phyloP scores from a whole-genome alignment of 2,113 vertebrate genomes.

The Lycocorax pyrrhopterus region DNA sequence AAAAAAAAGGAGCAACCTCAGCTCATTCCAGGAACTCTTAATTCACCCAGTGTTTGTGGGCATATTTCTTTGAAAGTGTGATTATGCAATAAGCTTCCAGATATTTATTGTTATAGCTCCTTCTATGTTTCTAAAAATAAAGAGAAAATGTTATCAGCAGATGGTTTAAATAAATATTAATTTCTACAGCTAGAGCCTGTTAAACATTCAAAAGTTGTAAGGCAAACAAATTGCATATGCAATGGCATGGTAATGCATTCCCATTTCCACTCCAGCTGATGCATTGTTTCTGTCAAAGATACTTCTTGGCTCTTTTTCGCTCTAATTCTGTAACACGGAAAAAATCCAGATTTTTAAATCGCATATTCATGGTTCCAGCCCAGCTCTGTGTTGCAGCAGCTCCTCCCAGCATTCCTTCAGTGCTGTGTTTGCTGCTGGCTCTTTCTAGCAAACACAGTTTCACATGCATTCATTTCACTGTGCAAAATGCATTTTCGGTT shows the following conservation, averaged over 20 bases:
- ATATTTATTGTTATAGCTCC: conserved; percentile 6
- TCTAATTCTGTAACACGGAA: not conserved
- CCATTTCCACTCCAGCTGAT: conserved; percentile 9
- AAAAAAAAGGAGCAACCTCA: not conserved
- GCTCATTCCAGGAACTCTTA: not conserved
- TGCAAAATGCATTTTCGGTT: not conserved
- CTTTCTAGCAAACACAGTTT: not conserved
- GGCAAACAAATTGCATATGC: not conserved
- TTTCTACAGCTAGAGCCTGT: conserved; percentile 28
- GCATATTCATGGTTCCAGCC: not conserved
- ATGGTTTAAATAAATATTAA: conserved; percentile 61
- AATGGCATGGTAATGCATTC: conserved; percentile 23
- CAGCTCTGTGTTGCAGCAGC: not conserved
- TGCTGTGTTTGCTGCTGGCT: not conserved
- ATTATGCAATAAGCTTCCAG: not conserved
- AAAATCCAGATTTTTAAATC: conserved; percentile 25
- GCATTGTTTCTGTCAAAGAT: conserved; percentile 19
- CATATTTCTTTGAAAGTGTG: not conserved
- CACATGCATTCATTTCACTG: not conserved
- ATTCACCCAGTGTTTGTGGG: not conserved
- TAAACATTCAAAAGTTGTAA: conserved; percentile 5
- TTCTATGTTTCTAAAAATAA: conserved; percentile 28
- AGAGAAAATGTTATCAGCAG: conserved; percentile 37
- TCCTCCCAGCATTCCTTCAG: not conserved
- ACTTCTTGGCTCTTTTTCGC: conserved; percentile 26